Evolutionary conservation across 2,113 vertebrate genomes (phyloP).

Genomic region (Eurystomus gularis): DNA sequence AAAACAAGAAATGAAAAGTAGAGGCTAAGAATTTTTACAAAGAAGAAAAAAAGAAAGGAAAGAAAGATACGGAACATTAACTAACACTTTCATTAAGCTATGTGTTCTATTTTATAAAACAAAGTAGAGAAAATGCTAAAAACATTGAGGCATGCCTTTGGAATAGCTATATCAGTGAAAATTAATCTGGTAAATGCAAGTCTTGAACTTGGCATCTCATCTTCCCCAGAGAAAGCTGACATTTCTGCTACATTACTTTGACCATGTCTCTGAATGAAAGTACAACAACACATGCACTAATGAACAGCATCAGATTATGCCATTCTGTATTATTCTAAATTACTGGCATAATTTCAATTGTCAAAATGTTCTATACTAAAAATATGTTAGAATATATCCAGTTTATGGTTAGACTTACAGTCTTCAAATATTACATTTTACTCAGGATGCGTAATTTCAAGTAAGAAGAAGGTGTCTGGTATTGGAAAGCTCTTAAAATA

Average conservation of each 20-base stretch:
- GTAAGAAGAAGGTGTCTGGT: neutral
- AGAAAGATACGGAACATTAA: neutral
- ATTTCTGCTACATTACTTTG: conserved; percentile 7
- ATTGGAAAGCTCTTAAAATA: neutral
- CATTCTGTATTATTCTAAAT: neutral
- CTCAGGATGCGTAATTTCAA: neutral
- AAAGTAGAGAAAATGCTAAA: neutral
- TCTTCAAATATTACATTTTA: neutral
- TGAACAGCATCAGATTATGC: neutral
- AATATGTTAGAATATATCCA: conserved; percentile 14
- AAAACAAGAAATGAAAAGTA: neutral
- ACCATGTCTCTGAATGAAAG: neutral
- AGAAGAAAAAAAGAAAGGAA: neutral
- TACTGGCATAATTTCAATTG: conserved; percentile 17
- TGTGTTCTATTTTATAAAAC: neutral
- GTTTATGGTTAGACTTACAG: neutral
- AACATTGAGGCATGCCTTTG: neutral
- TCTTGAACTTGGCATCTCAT: neutral
- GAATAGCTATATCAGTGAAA: neutral
- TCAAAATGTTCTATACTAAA: neutral
- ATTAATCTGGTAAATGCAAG: neutral
- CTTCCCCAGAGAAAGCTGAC: neutral
- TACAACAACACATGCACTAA: neutral
- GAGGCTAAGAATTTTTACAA: neutral
- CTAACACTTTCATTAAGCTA: neutral